These are phyloP conservation scores for Argya squamiceps DNA, from an alignment of 2,797 vertebrate species.

Conservation along the genomic window DNA sequence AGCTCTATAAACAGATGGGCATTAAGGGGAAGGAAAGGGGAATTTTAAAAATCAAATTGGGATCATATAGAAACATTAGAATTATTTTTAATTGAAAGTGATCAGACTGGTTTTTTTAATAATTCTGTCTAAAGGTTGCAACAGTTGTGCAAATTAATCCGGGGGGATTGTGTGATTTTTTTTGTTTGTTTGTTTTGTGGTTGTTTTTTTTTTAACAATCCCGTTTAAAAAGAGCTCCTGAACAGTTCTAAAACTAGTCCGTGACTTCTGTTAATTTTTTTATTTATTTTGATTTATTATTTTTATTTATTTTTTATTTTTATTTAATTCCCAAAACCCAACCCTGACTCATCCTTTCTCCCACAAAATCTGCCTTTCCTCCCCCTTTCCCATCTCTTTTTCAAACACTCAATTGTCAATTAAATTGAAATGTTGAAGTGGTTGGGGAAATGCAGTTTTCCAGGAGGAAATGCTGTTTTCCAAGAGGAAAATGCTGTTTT, in stretches of 20 bases:
- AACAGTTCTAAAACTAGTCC: neutral
- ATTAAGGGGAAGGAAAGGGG: neutral
- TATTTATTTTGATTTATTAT: too few relatives aligned
- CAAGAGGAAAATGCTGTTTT: neutral
- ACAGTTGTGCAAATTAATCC: neutral
- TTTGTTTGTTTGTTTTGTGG: neutral
- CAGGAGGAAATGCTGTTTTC: too few relatives aligned
- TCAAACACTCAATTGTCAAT: neutral
- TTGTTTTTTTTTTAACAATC: neutral
- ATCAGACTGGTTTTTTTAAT: neutral
- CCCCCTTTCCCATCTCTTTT: neutral
- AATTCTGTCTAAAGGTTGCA: neutral
- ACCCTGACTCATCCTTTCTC: neutral
- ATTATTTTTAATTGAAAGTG: neutral
- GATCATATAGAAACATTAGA: neutral
- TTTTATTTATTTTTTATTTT: too few relatives aligned
- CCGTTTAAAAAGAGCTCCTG: neutral
- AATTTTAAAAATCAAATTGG: neutral
- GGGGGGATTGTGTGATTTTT: accelerated
- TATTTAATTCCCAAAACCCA: neutral
- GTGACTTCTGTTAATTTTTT: neutral
- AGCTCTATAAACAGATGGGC: neutral
- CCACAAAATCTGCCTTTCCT: neutral
- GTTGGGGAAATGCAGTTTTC: neutral
- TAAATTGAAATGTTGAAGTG: neutral